Evolutionary conservation across 2,113 vertebrate genomes (phyloP).

Genomic region (Nipponia nippon): DNA sequence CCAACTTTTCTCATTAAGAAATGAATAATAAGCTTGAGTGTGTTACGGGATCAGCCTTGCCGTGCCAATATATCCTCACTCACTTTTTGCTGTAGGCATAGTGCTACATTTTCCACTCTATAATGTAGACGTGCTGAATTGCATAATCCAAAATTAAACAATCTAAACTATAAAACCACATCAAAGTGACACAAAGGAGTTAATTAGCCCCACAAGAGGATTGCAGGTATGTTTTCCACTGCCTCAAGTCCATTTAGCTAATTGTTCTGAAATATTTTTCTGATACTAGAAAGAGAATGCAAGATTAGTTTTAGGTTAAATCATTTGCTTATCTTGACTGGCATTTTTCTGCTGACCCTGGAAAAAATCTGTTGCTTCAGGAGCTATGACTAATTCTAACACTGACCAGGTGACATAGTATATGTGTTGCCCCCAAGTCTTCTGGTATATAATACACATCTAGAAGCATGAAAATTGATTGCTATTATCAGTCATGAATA

Average conservation of each 20-base stretch:
- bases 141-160: conserved; percentile 20
- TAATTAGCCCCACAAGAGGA: conserved; percentile 17
- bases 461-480: not conserved
- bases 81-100: not conserved
- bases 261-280: not conserved
- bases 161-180: conserved; percentile 18
- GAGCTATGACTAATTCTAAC: not conserved
- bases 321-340: not conserved
- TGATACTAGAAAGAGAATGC: not conserved
- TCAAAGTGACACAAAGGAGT: not conserved
- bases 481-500: not conserved
- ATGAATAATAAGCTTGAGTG: not conserved
- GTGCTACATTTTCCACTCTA: not conserved
- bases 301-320: not conserved
- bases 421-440: not conserved
- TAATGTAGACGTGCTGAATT: conserved; percentile 6
- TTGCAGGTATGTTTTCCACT: not conserved
- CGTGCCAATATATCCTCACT: not conserved
- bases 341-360: not conserved
- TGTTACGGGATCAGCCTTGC: not conserved
- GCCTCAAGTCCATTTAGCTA: not conserved
- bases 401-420: not conserved
- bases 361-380: not conserved
- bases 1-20: conserved; percentile 9
- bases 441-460: not conserved